Percentiles rank a stretch among this genome's conserved stretches.
phyloP scores from a whole-genome alignment of 2,113 vertebrate genomes.

The Plestiodon gilberti region DNA sequence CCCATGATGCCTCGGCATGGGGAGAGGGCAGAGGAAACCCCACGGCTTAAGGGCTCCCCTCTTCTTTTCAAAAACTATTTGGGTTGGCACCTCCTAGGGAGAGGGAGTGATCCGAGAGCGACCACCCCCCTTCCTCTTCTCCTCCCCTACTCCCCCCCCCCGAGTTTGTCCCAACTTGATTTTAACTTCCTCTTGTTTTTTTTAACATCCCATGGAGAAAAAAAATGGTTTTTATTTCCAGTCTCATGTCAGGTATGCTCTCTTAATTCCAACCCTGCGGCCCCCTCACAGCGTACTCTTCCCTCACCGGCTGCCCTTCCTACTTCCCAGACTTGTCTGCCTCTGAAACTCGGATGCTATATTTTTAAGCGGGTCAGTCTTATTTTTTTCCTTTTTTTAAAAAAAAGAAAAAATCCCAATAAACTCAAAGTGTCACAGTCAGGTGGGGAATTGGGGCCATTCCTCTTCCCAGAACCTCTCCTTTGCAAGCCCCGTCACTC shows the following conservation, averaged over 20 bases:
- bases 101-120: not conserved
- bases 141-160: not conserved
- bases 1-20: not conserved
- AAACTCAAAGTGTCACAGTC: not conserved
- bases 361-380: constrained; percentile 20
- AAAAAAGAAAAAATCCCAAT: not conserved
- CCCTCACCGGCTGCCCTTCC: not conserved
- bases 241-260: not conserved
- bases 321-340: not conserved
- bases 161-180: not conserved
- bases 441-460: not conserved
- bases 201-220: constrained; percentile 17
- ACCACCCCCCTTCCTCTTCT: not conserved
- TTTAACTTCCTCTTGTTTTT: constrained; percentile 37
- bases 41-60: constrained; percentile 7
- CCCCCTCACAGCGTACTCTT: not conserved
- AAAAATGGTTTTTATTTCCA: constrained; percentile 10
- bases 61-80: not conserved
- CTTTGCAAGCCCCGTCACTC: not conserved
- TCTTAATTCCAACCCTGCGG: not conserved
- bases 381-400: not conserved
- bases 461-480: not conserved
- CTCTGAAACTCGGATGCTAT: constrained; percentile 30
- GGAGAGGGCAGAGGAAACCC: not conserved
- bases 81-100: not conserved